These are phyloP conservation scores for Muscicapa striata DNA, from an alignment of 2,797 vertebrate genomes.

Conservation along the genomic window DNA sequence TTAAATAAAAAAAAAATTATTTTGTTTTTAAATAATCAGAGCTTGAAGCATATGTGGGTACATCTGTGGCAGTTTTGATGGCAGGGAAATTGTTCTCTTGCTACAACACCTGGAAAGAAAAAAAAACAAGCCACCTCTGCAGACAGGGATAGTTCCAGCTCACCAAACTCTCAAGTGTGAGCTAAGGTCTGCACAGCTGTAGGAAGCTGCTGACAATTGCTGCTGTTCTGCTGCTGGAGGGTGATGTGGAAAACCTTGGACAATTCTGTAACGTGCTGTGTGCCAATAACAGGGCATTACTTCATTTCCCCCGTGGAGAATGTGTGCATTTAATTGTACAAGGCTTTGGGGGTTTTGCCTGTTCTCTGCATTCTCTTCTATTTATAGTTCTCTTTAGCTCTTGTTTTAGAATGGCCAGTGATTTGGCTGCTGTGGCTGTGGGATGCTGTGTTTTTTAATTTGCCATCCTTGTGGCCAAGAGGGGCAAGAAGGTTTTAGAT, in stretches of 20 bases:
- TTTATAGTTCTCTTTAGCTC: neutral
- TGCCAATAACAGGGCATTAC: neutral
- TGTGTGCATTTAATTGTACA: neutral
- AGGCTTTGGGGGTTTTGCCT: neutral
- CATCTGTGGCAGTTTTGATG: neutral
- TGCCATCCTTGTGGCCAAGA: neutral
- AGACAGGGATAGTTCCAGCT: neutral
- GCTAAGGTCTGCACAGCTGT: neutral
- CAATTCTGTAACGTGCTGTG: rapidly evolving
- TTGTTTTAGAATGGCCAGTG: neutral
- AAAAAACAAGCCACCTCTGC: neutral
- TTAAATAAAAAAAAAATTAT: no score
- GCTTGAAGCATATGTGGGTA: neutral
- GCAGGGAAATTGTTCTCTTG: neutral
- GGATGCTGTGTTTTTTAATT: neutral
- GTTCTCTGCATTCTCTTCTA: neutral
- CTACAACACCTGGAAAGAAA: neutral
- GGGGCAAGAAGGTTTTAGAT: neutral
- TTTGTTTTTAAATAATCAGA: neutral
- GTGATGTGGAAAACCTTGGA: neutral
- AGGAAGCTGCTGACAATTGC: neutral
- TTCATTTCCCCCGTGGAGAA: conserved; percentile 15
- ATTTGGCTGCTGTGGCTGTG: neutral
- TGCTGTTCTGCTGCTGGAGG: neutral
- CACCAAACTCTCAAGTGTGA: neutral